These are phyloP conservation scores for Neuroterus valhalla DNA, from an alignment of 1,140 invertebrate species.

Conservation along the genomic window DNA sequence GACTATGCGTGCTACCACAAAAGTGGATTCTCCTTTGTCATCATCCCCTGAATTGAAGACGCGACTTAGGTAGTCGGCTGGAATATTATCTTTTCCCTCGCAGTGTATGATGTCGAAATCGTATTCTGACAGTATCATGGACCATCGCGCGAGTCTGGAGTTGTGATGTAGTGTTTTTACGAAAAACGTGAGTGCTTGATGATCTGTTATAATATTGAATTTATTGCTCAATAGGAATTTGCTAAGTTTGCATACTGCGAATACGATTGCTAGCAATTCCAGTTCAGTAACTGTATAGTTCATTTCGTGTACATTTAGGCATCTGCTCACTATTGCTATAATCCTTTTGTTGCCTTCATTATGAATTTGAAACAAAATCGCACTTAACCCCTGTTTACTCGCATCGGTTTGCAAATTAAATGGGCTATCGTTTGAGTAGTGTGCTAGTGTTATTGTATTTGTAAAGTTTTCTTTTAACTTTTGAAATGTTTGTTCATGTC, in stretches of 20 bases:
- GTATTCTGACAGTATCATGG: background rate
- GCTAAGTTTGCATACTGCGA: slow-evolving; percentile 55
- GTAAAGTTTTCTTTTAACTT: slow-evolving; percentile 22
- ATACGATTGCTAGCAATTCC: slow-evolving; percentile 36
- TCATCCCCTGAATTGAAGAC: background rate
- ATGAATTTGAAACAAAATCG: slow-evolving; percentile 28
- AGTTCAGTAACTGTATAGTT: slow-evolving; percentile 29
- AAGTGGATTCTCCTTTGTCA: background rate
- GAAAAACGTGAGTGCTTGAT: slow-evolving; percentile 69
- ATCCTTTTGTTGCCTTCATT: background rate
- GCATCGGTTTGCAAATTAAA: slow-evolving; percentile 36
- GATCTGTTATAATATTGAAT: slow-evolving; percentile 70
- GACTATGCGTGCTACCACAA: too few relatives aligned
- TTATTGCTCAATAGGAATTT: slow-evolving; percentile 46
- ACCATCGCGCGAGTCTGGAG: slow-evolving; percentile 68
- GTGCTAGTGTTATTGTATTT: background rate
- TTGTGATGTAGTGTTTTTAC: slow-evolving; percentile 64
- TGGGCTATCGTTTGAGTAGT: background rate
- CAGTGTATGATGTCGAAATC: background rate
- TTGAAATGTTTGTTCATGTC: background rate
- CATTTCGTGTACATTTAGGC: background rate
- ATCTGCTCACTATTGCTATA: background rate
- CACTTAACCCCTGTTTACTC: slow-evolving; percentile 22
- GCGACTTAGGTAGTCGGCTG: background rate
- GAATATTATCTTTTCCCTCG: background rate